A percentile compares a stretch with the other conserved stretches of the same genome.
phyloP scores from a whole-genome alignment of 2,888 invertebrate species.

The Cephonodes hylas region DNA sequence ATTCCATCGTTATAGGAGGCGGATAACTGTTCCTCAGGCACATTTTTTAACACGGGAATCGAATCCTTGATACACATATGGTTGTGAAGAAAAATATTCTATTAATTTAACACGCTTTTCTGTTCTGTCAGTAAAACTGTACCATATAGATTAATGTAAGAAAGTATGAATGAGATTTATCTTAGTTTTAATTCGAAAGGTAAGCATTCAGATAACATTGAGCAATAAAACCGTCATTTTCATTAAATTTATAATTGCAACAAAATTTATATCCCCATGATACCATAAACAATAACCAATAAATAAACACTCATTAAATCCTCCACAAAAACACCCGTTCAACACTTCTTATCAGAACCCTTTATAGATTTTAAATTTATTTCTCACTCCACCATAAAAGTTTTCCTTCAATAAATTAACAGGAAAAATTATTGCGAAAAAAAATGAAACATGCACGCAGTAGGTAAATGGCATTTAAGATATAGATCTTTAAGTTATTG shows the following conservation, averaged over 20 bases:
- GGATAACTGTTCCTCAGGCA: too few species aligned
- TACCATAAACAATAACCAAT: neutral
- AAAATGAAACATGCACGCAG: neutral
- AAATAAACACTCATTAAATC: neutral
- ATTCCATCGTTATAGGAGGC: too few species aligned
- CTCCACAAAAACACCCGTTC: neutral
- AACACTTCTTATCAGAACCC: neutral
- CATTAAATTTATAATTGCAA: neutral
- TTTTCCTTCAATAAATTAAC: conserved; percentile 3
- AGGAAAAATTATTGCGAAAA: conserved; percentile 4
- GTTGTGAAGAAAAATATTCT: too few species aligned
- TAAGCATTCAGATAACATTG: too few species aligned
- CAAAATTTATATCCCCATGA: neutral
- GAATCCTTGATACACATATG: too few species aligned
- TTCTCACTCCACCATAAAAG: conserved; percentile 1
- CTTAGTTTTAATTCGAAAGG: too few species aligned
- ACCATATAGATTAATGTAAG: too few species aligned
- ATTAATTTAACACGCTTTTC: too few species aligned
- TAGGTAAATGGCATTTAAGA: conserved; percentile 5
- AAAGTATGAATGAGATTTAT: too few species aligned
- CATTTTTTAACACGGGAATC: too few species aligned
- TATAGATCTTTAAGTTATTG: conserved; percentile 4
- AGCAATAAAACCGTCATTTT: too few species aligned
- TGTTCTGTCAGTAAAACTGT: too few species aligned
- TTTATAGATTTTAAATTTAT: neutral